These are phyloP conservation scores for Nycticebus coucang DNA, from an alignment of 2,113 vertebrate species.

Conservation along the genomic window DNA sequence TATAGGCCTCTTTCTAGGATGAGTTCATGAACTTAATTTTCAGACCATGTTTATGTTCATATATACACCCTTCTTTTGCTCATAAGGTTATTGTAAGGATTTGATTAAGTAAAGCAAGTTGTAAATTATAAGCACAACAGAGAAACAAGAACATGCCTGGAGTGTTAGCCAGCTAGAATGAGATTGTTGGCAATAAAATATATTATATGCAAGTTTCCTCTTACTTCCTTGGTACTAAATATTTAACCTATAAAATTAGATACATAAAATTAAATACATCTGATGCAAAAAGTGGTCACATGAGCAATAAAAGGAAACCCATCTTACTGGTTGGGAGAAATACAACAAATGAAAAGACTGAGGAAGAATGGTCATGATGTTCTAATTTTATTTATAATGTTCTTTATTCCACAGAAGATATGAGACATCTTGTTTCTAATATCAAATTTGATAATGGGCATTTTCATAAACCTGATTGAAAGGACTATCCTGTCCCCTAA, in stretches of 20 bases:
- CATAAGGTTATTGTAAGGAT: not conserved
- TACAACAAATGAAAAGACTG: not conserved
- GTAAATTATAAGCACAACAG: not conserved
- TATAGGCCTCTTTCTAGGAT: too few relatives aligned
- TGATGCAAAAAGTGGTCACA: not conserved
- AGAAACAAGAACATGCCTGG: conserved; percentile 20
- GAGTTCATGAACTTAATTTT: too few relatives aligned
- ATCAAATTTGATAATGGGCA: not conserved
- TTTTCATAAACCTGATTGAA: conserved; percentile 51
- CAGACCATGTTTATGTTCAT: too few relatives aligned
- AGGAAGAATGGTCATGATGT: not conserved
- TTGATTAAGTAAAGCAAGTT: not conserved
- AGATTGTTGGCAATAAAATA: not conserved
- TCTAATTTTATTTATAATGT: conserved; percentile 21
- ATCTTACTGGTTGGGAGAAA: not conserved
- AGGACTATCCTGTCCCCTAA: not conserved
- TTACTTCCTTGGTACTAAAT: conserved; percentile 42
- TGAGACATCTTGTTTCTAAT: conserved; percentile 39
- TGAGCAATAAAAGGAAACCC: not conserved
- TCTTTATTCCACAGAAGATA: conserved; percentile 19
- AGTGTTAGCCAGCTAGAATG: not conserved
- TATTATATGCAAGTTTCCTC: conserved; percentile 3
- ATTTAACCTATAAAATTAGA: conserved; percentile 45
- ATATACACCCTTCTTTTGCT: not conserved
- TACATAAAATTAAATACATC: conserved; percentile 25